Evolutionary conservation across 2,888 invertebrate genomes (phyloP), one percentile per base, ranked within the genome.

Genomic region (Aelia acuminata): DNA sequence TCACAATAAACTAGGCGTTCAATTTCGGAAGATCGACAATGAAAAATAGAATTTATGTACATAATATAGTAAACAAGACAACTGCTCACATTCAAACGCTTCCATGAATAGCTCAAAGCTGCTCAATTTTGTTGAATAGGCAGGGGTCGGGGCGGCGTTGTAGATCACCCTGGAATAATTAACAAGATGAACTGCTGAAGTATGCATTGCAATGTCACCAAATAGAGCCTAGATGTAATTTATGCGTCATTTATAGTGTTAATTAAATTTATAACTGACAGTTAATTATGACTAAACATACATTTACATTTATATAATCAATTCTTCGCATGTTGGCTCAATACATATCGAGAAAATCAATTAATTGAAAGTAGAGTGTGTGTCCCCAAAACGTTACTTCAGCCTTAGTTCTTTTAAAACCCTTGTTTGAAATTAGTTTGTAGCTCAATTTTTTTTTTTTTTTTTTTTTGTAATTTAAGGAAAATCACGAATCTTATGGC

Each of bases 151-250:
- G 2, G 22, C 63, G 63, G 0, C 63, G 63, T 70, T 70, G 35
- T 70, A 70, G 35, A 70, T 70, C 63, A 70, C 63, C 15, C 57
- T 35, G 18, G 31, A 35, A 31, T 70, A 70, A 70, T 70, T 70
- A 70, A 70, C 63, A 70, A 70, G 63, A 70, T 70, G 63, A 70
- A 70, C 63, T 70, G 63, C 63, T 70, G 63, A 70, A 70, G 63
- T 70, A 70, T 70, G 63, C 63, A 70, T 70, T 31, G 63, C 63
- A 18, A 31, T 70, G 31, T 35, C 63, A 35, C 31, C 18, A 35
- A 70, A 70, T 70, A 70, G 31, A 70, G 63, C 63, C 63, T 22
- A 35, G 18, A 35, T 70, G 31, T 70, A 70, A 35, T 70, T 70
- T 35, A 70, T 18, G 18, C 63, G 35, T 35, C 63, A 70, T 70